Evolutionary conservation across 2,797 vertebrate species (phyloP), one percentile per base, ranked within the genome.

Genomic region (Eidolon dupreanum): DNA sequence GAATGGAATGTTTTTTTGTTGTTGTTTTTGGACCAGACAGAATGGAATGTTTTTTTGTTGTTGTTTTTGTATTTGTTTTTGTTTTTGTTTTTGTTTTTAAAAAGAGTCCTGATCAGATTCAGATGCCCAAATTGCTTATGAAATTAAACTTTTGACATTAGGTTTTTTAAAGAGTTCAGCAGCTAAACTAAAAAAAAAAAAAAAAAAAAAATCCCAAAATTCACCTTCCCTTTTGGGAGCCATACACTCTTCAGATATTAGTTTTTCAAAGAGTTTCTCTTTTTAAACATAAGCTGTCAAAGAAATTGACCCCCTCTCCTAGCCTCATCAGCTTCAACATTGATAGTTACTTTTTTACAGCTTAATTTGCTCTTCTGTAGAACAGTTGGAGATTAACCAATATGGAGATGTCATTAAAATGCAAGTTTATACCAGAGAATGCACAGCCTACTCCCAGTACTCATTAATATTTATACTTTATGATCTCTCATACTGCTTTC

Each of bases 141-240:
- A 95, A 89, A 61, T 94, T 81, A n/a, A 77, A 75, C 49, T 61
- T 94, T 83, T 81, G 88, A 86, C 31, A 6, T 89, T 78, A 55
- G 3, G 51, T n/a, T 78, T 78, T 90, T 92, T 49, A 53, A 46
- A 63, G 16, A 65, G 33, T 77, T 83, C 43, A 92, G 4, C 51
- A 57, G 33, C 71, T 74, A 13, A 92, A 74, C 71, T 75, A 10
- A 79, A 88, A 78, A 71, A 61, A 19, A 79, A 74, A 46, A 17
- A 46, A 49, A 46, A 77, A 75, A 84, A 77, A 66, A 33, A 6
- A 10, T 49, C 13, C 41, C n/a, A 61, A 16, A 13, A 3, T 38
- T 82, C 12, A 19, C 41, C n/a, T 68, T 95, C 43, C 26, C 38
- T n/a, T 90, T 57, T 85, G 51, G 43, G 43, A 41, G 51, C 10